Evolutionary conservation across 2,888 invertebrate species (phyloP), one percentile per base, ranked within the genome.

Genomic region (Folsomia candida): DNA sequence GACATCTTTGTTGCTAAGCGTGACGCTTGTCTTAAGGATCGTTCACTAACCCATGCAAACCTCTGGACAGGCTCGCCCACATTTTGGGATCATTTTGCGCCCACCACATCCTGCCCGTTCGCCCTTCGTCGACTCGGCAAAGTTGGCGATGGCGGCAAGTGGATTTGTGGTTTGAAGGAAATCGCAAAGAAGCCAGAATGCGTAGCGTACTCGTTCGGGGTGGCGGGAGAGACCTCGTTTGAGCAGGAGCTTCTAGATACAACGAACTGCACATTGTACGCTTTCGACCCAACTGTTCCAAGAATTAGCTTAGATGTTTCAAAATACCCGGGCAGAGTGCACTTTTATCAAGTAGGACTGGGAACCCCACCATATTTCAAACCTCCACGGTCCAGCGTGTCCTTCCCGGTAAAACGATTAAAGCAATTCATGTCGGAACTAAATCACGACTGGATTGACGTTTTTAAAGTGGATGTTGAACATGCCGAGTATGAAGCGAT

Each of bases 171-270:
- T 4, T 4, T 54, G 4, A 6, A n/a, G 6, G 18, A 14, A 4
- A 20, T 54, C 22, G 54, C 18, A 6, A 4, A 20, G 18, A 22
- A 54, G 20, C 6, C 18, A 6, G 11, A 6, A 14, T n/a, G 47
- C 29, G 64, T 67, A 60, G 60, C 69, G 63, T 72, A 69, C 69
- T 72, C 72, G 18, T 69, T 72, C 64, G 72, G 72, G 28, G 69
- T 65, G 18, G 28, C 9, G 2, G 57, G 65, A 6, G 62, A 62
- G 3, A 9, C 62, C 18, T 20, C n/a, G 6, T 62, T 62, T 20
- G 62, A 62, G 27, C 9, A 29, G n/a, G 62, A 62, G 20, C 22
- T 62, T 4, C 37, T 62, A 2, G 18, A 27, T 9, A 2, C 29
- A 6, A 20, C 29, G 3, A 24, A 14, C 25, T 62, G 62, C 37